Conservation (phyloP, 2,888 invertebrate species). For the Malacosoma neustria region DNA sequence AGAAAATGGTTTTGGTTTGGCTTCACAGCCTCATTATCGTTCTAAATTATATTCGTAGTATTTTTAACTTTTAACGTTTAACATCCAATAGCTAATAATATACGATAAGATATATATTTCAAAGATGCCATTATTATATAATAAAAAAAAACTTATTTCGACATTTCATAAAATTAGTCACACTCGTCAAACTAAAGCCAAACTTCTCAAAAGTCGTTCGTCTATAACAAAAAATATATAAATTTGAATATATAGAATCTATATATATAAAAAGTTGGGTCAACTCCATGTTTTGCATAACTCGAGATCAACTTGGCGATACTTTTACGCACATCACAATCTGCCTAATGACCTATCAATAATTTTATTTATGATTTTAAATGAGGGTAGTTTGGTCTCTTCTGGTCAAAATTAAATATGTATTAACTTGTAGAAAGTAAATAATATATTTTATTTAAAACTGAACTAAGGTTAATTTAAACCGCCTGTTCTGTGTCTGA, state of each 20-base stretch:
- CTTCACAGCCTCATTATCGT: slow-evolving; percentile 58
- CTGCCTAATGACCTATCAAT: no score
- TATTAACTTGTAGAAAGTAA: no score
- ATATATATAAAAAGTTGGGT: slow-evolving; percentile 35
- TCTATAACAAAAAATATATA: slow-evolving; percentile 48
- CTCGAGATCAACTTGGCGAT: slow-evolving; percentile 54
- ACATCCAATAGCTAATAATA: slow-evolving; percentile 21
- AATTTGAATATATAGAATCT: slow-evolving; percentile 38
- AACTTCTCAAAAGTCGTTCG: slow-evolving; percentile 24
- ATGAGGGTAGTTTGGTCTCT: no score
- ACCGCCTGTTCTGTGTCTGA: no score
- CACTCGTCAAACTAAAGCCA: slow-evolving; percentile 22
- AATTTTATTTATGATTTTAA: no score
- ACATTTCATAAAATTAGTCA: background rate
- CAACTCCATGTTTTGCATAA: slow-evolving; percentile 43
- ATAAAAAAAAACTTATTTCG: slow-evolving; percentile 1
- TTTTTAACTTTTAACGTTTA: slow-evolving; percentile 1
- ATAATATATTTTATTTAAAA: no score
- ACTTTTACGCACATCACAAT: slow-evolving; percentile 11
- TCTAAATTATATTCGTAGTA: slow-evolving; percentile 29
- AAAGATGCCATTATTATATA: background rate
- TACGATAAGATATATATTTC: slow-evolving; percentile 24
- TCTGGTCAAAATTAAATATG: no score
- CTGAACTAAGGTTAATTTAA: no score
- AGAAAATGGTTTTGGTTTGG: slow-evolving; percentile 50